A percentile compares a stretch with the other conserved stretches of the same genome.
Conservation (phyloP, 2,113 vertebrate genomes). For the Pipa parva region DNA sequence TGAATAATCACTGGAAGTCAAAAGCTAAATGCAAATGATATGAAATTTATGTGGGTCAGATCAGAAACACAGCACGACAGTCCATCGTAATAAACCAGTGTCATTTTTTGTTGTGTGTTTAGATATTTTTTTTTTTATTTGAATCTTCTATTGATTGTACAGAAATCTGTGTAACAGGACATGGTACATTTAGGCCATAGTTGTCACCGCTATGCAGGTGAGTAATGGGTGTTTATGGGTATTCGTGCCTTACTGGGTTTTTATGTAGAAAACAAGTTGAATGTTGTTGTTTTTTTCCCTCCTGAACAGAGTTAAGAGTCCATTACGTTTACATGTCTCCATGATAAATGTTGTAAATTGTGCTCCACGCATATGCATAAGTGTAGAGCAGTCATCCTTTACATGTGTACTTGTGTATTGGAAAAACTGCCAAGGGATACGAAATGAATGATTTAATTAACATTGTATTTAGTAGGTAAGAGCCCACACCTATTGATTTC, state of each 20-base stretch:
- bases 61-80: neutral
- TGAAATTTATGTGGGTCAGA: neutral
- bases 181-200: neutral
- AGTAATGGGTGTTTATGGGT: neutral
- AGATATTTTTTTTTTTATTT: too few species aligned
- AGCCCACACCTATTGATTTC: neutral
- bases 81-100: neutral
- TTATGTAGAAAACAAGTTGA: too few species aligned
- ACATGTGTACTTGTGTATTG: too few species aligned
- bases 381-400: neutral
- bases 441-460: neutral
- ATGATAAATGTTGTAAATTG: neutral
- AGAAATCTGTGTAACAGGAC: neutral
- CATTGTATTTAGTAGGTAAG: neutral
- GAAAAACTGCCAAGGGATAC: neutral
- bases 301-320: too few species aligned
- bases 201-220: neutral
- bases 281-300: too few species aligned
- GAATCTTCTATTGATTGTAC: too few species aligned
- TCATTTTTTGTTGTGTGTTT: neutral
- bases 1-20: neutral
- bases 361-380: neutral
- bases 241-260: too few species aligned
- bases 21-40: slow-evolving; percentile 1
- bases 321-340: neutral